Evolutionary conservation across 2,888 invertebrate genomes (phyloP).

Genomic region (Anodontia alba): DNA sequence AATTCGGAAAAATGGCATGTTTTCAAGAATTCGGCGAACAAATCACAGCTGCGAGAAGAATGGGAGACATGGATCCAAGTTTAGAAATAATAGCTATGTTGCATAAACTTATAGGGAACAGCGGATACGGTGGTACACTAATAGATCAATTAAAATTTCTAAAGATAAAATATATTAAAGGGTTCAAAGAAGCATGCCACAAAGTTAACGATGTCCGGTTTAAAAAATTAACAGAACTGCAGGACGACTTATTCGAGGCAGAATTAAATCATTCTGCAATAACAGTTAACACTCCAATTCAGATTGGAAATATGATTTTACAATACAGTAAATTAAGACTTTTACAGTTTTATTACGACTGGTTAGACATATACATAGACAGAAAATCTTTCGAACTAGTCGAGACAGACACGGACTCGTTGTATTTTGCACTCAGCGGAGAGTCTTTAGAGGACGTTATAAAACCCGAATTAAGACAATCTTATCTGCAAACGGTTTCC

Average conservation of each 20-base stretch:
- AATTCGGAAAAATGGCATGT: slow-evolving; percentile 7
- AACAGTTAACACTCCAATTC: slow-evolving; percentile 43
- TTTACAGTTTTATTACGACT: slow-evolving; percentile 56
- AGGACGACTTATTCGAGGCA: slow-evolving; percentile 9
- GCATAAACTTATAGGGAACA: slow-evolving; percentile 18
- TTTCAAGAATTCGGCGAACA: slow-evolving; percentile 19
- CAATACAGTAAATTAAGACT: slow-evolving; percentile 63
- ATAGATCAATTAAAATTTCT: not conserved
- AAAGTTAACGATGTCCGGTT: slow-evolving; percentile 21
- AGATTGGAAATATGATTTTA: slow-evolving; percentile 58
- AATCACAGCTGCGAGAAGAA: slow-evolving; percentile 16
- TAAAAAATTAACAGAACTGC: not conserved
- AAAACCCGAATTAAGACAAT: slow-evolving; percentile 13
- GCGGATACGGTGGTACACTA: slow-evolving; percentile 1
- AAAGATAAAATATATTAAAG: slow-evolving; percentile 13
- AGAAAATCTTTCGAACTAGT: slow-evolving; percentile 38
- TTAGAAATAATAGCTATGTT: not conserved
- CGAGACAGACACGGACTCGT: slow-evolving; percentile 57
- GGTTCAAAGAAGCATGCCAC: slow-evolving; percentile 6
- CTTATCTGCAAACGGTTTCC: not conserved
- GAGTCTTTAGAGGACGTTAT: not conserved
- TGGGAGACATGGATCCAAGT: not conserved
- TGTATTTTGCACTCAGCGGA: slow-evolving; percentile 27
- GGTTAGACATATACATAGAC: slow-evolving; percentile 42
- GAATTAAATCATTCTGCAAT: slow-evolving; percentile 40